Conservation (phyloP, 2,797 vertebrate genomes). For the Anguilla pacifica region DNA sequence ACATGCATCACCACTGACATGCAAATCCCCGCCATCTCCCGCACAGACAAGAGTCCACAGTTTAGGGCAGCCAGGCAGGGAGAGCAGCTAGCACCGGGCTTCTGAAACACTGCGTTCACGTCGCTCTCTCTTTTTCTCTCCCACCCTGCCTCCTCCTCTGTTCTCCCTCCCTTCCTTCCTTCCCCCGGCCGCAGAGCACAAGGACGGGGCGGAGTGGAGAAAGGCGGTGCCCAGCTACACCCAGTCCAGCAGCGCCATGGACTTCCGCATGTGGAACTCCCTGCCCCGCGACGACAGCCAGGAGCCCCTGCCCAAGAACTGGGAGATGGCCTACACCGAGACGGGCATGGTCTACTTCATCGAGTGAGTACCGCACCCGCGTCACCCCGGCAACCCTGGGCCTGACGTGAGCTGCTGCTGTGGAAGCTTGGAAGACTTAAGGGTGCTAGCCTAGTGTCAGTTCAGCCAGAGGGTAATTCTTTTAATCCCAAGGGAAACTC, state of each 20-base stretch:
- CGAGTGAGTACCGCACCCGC: constrained; percentile 82
- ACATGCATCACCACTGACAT: constrained; percentile 66
- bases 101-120: constrained; percentile 25
- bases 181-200: constrained; percentile 67
- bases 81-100: neutral
- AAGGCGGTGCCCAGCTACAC: constrained; percentile 93
- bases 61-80: too few species aligned
- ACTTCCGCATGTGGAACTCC: constrained; percentile 82
- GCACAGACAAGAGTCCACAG: neutral
- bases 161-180: constrained; percentile 42
- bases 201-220: constrained; percentile 87
- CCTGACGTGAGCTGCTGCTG: neutral
- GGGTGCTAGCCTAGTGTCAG: neutral
- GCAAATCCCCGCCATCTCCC: constrained; percentile 61
- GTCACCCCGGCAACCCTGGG: neutral
- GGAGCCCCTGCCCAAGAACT: constrained; percentile 90
- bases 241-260: constrained; percentile 89
- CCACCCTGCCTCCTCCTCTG: constrained; percentile 41
- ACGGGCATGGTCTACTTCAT: constrained; percentile 98
- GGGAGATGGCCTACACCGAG: constrained; percentile 99
- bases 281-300: constrained; percentile 86
- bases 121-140: constrained; percentile 44
- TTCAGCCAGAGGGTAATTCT: neutral
- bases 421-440: neutral
- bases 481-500: neutral